Conservation (phyloP, 2,888 invertebrate genomes). For the Campaea margaritaria region DNA sequence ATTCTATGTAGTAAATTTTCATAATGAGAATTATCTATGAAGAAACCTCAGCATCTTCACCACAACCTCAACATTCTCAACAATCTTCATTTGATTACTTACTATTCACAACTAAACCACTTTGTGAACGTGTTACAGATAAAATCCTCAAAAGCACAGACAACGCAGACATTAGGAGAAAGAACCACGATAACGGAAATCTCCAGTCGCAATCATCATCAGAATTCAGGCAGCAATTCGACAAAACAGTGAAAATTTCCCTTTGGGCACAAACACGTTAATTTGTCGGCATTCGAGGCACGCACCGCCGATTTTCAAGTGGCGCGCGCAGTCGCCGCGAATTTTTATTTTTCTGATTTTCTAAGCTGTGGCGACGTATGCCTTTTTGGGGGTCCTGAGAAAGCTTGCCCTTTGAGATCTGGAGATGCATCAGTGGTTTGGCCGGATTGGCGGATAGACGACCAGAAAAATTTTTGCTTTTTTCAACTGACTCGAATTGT, state of each 20-base stretch:
- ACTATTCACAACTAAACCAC: no score
- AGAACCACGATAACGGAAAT: conserved; percentile 18
- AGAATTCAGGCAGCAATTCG: conserved; percentile 39
- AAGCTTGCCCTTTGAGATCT: conserved; percentile 6
- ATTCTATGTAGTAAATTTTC: no score
- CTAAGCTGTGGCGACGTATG: conserved; percentile 51
- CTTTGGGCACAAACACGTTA: conserved; percentile 39
- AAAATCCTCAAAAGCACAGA: no score
- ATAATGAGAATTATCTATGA: no score
- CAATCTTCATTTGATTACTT: no score
- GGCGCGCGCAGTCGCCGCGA: conserved; percentile 55
- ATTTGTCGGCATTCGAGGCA: conserved; percentile 57
- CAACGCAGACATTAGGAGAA: conserved; percentile 1
- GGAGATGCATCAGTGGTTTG: background rate
- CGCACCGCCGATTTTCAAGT: conserved; percentile 71
- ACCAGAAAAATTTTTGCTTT: background rate
- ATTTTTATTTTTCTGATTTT: conserved; percentile 51
- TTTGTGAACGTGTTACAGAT: no score
- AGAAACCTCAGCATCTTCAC: no score
- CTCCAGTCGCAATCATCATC: conserved; percentile 33
- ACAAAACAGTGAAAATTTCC: conserved; percentile 40
- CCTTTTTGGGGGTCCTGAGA: conserved; percentile 37
- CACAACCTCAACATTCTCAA: no score
- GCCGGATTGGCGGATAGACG: conserved; percentile 7
- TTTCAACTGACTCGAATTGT: no score